These are phyloP conservation scores for Chrysomela aeneicollis DNA, from an alignment of 2,888 invertebrate species.

Conservation along the genomic window DNA sequence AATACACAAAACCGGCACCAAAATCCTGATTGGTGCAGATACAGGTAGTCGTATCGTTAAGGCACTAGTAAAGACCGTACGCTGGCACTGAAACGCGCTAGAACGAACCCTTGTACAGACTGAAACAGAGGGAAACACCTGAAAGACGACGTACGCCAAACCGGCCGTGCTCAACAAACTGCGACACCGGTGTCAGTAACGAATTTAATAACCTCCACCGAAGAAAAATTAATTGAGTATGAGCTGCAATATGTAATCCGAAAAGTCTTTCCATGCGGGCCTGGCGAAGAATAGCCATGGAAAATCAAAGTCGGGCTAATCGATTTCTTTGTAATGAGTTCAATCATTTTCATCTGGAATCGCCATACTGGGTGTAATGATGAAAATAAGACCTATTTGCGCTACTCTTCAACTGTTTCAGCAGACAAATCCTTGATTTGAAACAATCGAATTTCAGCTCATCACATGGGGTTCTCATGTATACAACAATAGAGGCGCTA, in stretches of 20 bases:
- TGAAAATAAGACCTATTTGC: too few species aligned
- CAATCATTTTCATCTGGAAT: background rate
- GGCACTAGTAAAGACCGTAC: conserved; percentile 20
- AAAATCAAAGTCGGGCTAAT: conserved; percentile 12
- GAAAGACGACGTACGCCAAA: conserved; percentile 9
- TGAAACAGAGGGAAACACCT: conserved; percentile 25
- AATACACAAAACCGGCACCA: too few species aligned
- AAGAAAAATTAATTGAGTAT: conserved; percentile 30
- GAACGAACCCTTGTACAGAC: conserved; percentile 28
- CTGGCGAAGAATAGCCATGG: background rate
- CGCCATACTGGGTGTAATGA: too few species aligned
- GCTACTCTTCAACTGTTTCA: too few species aligned
- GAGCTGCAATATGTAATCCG: conserved; percentile 23
- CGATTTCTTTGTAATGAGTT: conserved; percentile 11
- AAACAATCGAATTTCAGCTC: too few species aligned
- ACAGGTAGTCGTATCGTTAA: conserved; percentile 10
- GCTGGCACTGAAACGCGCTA: conserved; percentile 19
- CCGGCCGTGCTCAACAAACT: conserved; percentile 39
- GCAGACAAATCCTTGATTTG: too few species aligned
- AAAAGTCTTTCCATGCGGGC: conserved; percentile 32
- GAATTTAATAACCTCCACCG: conserved; percentile 37
- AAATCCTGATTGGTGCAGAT: conserved; percentile 2
- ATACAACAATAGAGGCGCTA: too few species aligned
- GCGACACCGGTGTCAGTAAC: conserved; percentile 45
- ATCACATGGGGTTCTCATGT: too few species aligned